Conservation (phyloP, 2,797 vertebrate genomes). For the Dermochelys coriacea region DNA sequence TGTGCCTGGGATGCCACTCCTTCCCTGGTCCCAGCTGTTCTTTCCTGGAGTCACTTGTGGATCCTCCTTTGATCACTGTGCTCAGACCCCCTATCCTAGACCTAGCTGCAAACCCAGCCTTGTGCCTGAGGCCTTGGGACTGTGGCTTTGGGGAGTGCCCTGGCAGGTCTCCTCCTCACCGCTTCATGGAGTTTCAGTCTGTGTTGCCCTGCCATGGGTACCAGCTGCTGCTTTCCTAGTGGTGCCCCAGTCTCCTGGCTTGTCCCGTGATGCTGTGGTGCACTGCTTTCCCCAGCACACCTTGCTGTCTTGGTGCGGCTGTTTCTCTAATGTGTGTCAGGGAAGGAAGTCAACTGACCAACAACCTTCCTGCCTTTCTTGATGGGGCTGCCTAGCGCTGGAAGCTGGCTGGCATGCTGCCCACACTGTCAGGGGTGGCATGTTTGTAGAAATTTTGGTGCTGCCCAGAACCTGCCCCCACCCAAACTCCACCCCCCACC, state of each 20-base stretch:
- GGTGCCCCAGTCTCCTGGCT: not conserved
- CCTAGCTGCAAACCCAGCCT: not conserved
- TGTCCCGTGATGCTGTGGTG: not conserved
- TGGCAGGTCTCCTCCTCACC: not conserved
- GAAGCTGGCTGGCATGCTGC: too few species aligned
- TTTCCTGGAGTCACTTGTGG: not conserved
- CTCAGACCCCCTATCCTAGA: not conserved
- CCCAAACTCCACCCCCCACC: too few species aligned
- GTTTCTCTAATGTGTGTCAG: not conserved
- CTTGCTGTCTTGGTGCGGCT: too few species aligned
- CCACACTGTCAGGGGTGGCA: too few species aligned
- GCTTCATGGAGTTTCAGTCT: not conserved
- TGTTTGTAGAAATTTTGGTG: too few species aligned
- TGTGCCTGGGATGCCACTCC: not conserved
- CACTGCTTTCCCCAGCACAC: too few species aligned
- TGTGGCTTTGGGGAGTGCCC: not conserved
- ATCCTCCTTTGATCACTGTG: not conserved
- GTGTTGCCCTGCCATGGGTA: not conserved
- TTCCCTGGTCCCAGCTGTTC: not conserved
- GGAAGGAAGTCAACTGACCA: not conserved
- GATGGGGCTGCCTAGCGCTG: too few species aligned
- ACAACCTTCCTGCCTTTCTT: not conserved
- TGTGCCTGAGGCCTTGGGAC: not conserved
- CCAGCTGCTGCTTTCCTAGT: not conserved
- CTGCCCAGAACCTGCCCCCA: too few species aligned